Conservation (phyloP, 2,113 vertebrate genomes). For the Acanthisitta chloris region DNA sequence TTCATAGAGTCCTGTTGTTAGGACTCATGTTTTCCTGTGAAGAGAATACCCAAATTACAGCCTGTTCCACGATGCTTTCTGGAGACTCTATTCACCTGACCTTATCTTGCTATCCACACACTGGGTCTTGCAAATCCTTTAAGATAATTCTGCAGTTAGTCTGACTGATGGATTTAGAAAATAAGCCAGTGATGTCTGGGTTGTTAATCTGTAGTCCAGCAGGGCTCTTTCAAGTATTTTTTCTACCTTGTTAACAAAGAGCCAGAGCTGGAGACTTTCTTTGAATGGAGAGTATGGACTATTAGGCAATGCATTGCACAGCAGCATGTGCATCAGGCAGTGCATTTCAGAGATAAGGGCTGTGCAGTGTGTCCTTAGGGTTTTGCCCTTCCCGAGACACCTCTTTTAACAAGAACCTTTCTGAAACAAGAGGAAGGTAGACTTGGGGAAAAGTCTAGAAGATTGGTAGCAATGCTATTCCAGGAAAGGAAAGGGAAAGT, state of each 20-base stretch:
- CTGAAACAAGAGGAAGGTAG: background rate
- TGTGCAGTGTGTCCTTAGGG: background rate
- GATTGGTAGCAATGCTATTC: background rate
- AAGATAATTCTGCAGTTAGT: background rate
- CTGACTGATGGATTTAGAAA: background rate
- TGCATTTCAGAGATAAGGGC: background rate
- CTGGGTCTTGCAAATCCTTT: background rate
- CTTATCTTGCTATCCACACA: background rate
- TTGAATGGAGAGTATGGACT: background rate
- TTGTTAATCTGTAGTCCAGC: background rate
- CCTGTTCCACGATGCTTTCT: background rate
- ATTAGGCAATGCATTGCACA: background rate
- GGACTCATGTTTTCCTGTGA: too few relatives aligned
- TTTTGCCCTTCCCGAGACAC: background rate
- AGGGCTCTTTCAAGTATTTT: background rate
- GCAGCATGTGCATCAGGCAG: slow-evolving; percentile 19
- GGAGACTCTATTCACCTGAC: too few relatives aligned
- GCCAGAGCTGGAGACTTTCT: background rate
- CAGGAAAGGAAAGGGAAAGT: background rate
- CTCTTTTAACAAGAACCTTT: background rate
- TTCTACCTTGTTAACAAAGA: background rate
- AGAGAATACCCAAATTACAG: too few relatives aligned
- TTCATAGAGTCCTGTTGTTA: too few relatives aligned
- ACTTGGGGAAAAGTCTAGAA: background rate
- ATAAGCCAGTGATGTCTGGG: background rate